These are phyloP conservation scores for Tyria jacobaeae DNA, from an alignment of 2,888 invertebrate species.

Conservation along the genomic window DNA sequence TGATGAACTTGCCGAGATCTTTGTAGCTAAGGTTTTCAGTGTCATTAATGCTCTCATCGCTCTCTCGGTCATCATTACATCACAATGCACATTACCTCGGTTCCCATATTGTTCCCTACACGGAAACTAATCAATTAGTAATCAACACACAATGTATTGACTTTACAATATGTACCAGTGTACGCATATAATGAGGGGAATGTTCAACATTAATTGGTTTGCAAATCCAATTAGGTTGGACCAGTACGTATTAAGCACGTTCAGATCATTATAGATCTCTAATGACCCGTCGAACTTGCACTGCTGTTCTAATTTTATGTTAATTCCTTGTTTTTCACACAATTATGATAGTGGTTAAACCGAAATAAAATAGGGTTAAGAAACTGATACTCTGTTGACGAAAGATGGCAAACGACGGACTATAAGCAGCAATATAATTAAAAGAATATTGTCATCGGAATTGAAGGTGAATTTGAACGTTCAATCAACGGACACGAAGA, in stretches of 20 bases:
- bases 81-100: neutral
- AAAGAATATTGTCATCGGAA: no score
- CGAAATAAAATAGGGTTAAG: neutral
- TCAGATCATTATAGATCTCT: conserved; percentile 78
- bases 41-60: no score
- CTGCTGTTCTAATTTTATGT: conserved; percentile 8
- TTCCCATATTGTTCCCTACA: conserved; percentile 28
- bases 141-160: conserved; percentile 67
- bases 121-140: conserved; percentile 73
- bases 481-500: no score
- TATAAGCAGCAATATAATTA: no score
- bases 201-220: conserved; percentile 82
- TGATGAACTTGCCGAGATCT: no score
- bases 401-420: neutral
- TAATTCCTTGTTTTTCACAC: neutral
- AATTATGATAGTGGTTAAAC: neutral
- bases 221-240: conserved; percentile 82
- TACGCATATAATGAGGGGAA: conserved; percentile 73
- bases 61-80: neutral
- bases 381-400: neutral
- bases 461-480: no score
- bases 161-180: conserved; percentile 71
- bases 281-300: conserved; percentile 62
- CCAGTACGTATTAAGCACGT: conserved; percentile 79
- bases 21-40: no score